Percentiles rank a stretch among this genome's conserved stretches.
Conservation (phyloP, 2,888 invertebrate species). For the Thelaira solivaga region DNA sequence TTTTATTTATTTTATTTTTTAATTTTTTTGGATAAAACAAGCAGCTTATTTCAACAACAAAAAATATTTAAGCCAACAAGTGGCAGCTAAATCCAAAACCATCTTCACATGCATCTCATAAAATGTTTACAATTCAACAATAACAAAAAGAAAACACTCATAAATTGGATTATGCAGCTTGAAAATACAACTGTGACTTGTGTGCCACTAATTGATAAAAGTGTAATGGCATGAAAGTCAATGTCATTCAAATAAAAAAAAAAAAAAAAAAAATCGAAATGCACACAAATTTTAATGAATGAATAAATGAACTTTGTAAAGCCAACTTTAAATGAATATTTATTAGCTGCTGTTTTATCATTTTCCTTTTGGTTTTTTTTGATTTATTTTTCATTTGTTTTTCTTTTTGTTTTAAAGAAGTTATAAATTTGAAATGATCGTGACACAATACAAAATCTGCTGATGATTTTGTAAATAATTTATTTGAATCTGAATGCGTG, state of each 20-base stretch:
- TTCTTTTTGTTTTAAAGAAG: no score
- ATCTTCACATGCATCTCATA: neutral
- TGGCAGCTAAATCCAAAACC: neutral
- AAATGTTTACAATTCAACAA: neutral
- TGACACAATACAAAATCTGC: no score
- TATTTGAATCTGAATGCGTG: no score
- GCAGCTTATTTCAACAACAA: neutral
- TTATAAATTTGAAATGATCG: no score
- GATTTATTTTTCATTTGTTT: no score
- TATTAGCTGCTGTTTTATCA: no score
- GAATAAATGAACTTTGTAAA: conserved; percentile 13
- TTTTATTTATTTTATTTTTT: no score
- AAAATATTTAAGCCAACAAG: conserved; percentile 24
- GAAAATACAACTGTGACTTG: neutral
- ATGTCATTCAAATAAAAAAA: conserved; percentile 41
- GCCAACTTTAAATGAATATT: no score
- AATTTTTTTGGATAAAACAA: conserved; percentile 19
- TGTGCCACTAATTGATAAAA: conserved; percentile 3
- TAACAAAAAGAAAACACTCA: neutral
- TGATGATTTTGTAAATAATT: no score
- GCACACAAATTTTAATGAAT: neutral
- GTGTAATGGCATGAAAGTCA: conserved; percentile 56
- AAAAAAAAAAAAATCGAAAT: neutral
- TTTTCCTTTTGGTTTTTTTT: no score
- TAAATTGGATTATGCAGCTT: conserved; percentile 33